Percentiles rank a stretch among this genome's conserved stretches.
These are phyloP conservation scores for Sminthurides bifidus DNA, from an alignment of 1,140 invertebrate species.

Conservation along the genomic window DNA sequence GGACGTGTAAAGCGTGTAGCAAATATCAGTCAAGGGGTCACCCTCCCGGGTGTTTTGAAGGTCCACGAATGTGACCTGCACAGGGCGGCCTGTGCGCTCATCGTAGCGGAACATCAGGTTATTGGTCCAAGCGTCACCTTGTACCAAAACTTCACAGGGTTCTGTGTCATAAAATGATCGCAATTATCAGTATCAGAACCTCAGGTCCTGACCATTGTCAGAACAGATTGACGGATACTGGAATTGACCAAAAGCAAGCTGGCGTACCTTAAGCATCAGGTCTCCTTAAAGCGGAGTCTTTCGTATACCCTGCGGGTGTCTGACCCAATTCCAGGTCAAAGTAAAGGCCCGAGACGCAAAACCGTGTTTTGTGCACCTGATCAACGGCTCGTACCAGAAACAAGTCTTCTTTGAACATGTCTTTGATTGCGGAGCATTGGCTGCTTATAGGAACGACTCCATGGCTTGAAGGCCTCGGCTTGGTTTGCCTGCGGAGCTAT, in stretches of 20 bases:
- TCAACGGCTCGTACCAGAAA: no score
- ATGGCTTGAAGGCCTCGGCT: background rate
- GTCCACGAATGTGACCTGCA: conserved; percentile 9
- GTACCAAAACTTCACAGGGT: conserved; percentile 30
- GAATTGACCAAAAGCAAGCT: no score
- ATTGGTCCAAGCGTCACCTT: conserved; percentile 60
- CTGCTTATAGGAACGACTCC: background rate
- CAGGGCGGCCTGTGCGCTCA: conserved; percentile 16
- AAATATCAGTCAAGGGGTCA: conserved; percentile 7
- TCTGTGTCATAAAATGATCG: no score
- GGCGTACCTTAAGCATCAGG: no score
- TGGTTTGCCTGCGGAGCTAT: background rate
- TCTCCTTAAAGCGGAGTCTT: no score
- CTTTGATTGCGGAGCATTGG: background rate
- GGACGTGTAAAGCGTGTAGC: conserved; percentile 4
- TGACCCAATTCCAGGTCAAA: background rate
- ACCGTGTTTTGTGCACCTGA: no score
- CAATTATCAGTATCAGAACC: no score
- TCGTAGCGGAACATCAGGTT: conserved; percentile 51
- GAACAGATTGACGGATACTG: no score
- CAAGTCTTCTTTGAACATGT: no score
- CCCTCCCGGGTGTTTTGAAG: conserved; percentile 8
- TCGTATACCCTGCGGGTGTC: no score
- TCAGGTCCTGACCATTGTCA: no score
- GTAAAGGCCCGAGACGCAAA: no score